These are phyloP conservation scores for Cricetomys ansorgei DNA, from an alignment of 2,113 vertebrate genomes.

Conservation along the genomic window DNA sequence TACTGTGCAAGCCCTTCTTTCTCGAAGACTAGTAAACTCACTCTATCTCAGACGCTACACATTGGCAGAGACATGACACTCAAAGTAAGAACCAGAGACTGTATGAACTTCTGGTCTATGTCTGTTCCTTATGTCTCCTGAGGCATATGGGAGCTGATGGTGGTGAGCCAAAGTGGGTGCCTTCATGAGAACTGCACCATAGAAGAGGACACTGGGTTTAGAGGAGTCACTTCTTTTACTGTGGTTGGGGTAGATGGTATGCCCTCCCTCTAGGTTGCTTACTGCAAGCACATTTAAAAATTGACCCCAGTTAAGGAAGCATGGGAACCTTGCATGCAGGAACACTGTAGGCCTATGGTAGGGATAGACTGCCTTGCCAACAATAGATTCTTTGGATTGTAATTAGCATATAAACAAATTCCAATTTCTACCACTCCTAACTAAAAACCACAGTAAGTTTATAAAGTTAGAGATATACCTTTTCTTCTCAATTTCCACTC, in stretches of 20 bases:
- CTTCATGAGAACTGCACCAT: background rate
- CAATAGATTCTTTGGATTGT: background rate
- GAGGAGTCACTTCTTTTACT: background rate
- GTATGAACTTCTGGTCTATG: background rate
- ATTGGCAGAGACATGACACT: background rate
- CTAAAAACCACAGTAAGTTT: background rate
- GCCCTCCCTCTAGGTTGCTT: background rate
- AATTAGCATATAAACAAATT: background rate
- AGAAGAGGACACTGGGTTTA: background rate
- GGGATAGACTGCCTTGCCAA: background rate
- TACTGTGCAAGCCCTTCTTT: background rate
- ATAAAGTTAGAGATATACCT: background rate
- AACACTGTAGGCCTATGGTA: too few species aligned
- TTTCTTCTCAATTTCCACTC: background rate
- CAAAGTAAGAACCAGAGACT: background rate
- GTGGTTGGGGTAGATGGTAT: too few species aligned
- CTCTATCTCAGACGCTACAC: background rate
- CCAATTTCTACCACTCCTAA: background rate
- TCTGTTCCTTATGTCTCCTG: background rate
- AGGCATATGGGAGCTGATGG: background rate
- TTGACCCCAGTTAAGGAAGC: background rate
- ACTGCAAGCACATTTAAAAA: background rate
- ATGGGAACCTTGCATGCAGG: background rate
- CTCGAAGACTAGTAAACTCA: background rate
- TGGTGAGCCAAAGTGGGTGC: background rate